phyloP scores from a whole-genome alignment of 2,888 invertebrate species.

The Stenoptilia bipunctidactyla region DNA sequence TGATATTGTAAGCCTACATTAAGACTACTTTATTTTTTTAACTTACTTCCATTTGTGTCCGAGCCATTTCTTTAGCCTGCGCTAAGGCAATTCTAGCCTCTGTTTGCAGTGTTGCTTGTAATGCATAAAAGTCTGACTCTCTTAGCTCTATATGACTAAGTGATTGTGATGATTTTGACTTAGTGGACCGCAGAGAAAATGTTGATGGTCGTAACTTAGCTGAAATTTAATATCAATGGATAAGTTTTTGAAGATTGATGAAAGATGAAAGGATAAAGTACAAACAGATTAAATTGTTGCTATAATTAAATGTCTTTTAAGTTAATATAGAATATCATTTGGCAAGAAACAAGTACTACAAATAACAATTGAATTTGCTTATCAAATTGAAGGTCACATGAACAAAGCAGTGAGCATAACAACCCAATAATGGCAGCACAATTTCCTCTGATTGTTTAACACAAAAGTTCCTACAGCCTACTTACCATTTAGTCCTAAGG shows the following conservation, averaged over 20 bases:
- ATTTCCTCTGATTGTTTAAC: neutral
- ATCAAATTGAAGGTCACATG: neutral
- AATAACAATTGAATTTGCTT: neutral
- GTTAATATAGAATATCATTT: too few relatives aligned
- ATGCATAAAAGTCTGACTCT: slow-evolving; percentile 84
- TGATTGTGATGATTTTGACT: slow-evolving; percentile 62
- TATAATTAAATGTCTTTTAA: too few relatives aligned
- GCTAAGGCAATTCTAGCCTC: slow-evolving; percentile 90
- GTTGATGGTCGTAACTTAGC: slow-evolving; percentile 56
- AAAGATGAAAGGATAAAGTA: neutral
- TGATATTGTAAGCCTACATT: too few relatives aligned
- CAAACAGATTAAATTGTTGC: slow-evolving; percentile 1
- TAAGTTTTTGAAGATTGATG: neutral
- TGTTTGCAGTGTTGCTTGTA: slow-evolving; percentile 85
- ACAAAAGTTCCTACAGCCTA: slow-evolving; percentile 16
- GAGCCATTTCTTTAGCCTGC: slow-evolving; percentile 92
- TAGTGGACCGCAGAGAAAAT: slow-evolving; percentile 49
- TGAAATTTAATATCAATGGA: slow-evolving; percentile 18
- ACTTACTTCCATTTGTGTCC: slow-evolving; percentile 88
- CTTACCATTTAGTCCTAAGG: slow-evolving; percentile 53
- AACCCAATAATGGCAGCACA: slow-evolving; percentile 1
- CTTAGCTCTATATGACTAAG: slow-evolving; percentile 51
- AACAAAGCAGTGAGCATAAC: neutral
- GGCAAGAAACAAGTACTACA: neutral
- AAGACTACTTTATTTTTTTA: too few relatives aligned